Base-by-base conservation (phyloP, 2,888 invertebrate species). In the Watsonalla binaria region DNA sequence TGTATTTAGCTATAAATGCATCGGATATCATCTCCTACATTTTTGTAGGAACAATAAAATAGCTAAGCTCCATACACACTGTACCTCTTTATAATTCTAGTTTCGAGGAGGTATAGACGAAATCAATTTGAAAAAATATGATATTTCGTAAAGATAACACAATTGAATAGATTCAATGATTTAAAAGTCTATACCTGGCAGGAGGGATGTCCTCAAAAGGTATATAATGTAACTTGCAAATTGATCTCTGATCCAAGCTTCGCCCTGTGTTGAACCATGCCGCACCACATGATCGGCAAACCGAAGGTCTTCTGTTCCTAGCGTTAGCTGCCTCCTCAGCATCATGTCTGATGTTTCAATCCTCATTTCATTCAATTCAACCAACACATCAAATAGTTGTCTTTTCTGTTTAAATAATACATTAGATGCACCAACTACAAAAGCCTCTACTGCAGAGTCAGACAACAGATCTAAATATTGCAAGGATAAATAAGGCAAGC, bases 341-440 rank as follows among this genome's bases (percentile, higher is more conserved):
- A 96, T 95, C 54, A 94, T 85, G 80, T 98, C 97, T 45, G 94
- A 92, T 2, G 93, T 94, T 76, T 98, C 98, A 76, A 99, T 95
- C 76, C 96, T 94, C 63, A 94, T 94, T 64, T 95, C 95, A 78
- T 96, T 97, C 53, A 97, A 93, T 89, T 98, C 98, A 2, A 99
- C 94, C 53, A 99, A 86, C 14, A 98, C 97, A 85, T 99, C 99
- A 59, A 97, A 96, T 51, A 98, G 86, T 72, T 98, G 96, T 59
- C 96, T 93, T 76, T 98, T 98, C 81, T 99, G 99, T 79, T 97
- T 97, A 80, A 99, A 99, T 45, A 99, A 91, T n/a, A 98, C 96
- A 90, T 99, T 99, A 13, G 99, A 99, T n/a, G 99, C 99, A 45
- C 99, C 99, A 56, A 98, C 96, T 47, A 98, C 92, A 84, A 96